These are phyloP conservation scores for Netelia melanura DNA, from an alignment of 2,888 invertebrate genomes.

Conservation along the genomic window DNA sequence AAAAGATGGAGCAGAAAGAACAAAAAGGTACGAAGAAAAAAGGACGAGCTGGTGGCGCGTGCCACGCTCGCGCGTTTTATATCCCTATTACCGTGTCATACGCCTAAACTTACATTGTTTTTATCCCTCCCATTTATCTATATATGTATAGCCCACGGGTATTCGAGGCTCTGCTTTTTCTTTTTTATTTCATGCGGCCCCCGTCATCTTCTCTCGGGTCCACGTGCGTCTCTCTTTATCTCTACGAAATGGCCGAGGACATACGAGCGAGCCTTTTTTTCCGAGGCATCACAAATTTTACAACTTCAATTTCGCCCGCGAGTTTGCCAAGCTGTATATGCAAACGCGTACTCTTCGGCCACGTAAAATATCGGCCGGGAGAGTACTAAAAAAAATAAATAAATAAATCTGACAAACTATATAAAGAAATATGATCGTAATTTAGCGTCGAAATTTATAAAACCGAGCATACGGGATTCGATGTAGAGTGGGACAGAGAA, in stretches of 20 bases:
- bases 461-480: background rate
- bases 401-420: background rate
- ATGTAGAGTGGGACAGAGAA: background rate
- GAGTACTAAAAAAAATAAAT: background rate
- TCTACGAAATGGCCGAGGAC: background rate
- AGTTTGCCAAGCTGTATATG: too few relatives aligned
- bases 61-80: conserved; percentile 32
- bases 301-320: background rate
- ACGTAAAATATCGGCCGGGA: background rate
- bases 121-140: conserved; percentile 4
- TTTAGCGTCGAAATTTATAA: background rate
- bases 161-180: conserved; percentile 13
- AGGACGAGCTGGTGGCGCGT: conserved; percentile 23
- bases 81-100: conserved; percentile 42
- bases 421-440: conserved; percentile 11
- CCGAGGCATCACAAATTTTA: background rate
- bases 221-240: background rate
- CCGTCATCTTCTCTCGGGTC: background rate
- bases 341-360: too few relatives aligned
- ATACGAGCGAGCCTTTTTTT: background rate
- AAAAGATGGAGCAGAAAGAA: conserved; percentile 1
- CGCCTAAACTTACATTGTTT: conserved; percentile 38
- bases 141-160: background rate
- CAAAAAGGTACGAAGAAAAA: conserved; percentile 2
- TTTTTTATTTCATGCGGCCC: background rate